These are phyloP conservation scores for Odontocolon sp. DNA, from an alignment of 2,888 invertebrate genomes.

Conservation along the genomic window DNA sequence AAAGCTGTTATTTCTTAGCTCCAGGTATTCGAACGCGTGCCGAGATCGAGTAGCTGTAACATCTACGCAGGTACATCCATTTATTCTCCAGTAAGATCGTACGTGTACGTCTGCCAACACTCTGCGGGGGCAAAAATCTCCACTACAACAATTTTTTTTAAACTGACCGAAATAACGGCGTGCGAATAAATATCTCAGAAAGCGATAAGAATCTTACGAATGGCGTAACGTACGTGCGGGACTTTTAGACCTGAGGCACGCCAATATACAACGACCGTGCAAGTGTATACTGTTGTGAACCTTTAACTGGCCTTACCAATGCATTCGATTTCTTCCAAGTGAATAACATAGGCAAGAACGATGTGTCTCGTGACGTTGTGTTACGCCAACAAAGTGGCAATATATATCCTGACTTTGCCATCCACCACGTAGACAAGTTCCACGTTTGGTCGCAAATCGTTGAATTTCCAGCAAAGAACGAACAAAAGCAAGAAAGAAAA, in stretches of 20 bases:
- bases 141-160: constrained; percentile 50
- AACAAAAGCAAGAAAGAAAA: too few relatives aligned
- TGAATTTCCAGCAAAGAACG: too few relatives aligned
- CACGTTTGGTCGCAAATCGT: background rate
- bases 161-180: constrained; percentile 55
- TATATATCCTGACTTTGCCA: too few relatives aligned
- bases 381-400: constrained; percentile 42
- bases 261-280: constrained; percentile 19
- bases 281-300: background rate
- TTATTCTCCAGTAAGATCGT: constrained; percentile 53
- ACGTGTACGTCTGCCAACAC: constrained; percentile 58
- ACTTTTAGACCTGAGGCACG: constrained; percentile 45
- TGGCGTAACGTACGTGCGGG: constrained; percentile 57
- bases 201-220: constrained; percentile 60
- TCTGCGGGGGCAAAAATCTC: constrained; percentile 59
- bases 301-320: too few relatives aligned
- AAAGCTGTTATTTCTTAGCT: constrained; percentile 50
- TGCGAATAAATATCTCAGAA: constrained; percentile 59
- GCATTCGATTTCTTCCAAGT: constrained; percentile 40
- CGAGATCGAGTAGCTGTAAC: constrained; percentile 24
- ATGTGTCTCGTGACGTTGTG: constrained; percentile 27
- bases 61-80: constrained; percentile 51
- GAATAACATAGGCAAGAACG: constrained; percentile 25
- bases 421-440: too few relatives aligned
- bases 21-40: constrained; percentile 54